A percentile compares a stretch with the other conserved stretches of the same genome.
These are phyloP conservation scores for Drosophila kanekoi DNA, from an alignment of 2,888 invertebrate species.

Conservation along the genomic window DNA sequence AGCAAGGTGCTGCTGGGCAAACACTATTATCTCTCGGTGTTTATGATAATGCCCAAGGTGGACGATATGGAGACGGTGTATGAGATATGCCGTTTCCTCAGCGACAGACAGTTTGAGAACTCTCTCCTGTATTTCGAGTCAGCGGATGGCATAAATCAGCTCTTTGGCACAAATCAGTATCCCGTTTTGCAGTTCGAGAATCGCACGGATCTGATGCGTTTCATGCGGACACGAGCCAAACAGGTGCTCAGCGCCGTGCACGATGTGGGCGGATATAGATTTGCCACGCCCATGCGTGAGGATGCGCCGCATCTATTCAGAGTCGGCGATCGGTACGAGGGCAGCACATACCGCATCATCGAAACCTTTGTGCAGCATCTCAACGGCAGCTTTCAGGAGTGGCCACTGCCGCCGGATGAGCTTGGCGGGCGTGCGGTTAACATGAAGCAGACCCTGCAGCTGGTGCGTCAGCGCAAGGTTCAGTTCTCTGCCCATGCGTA, in stretches of 20 bases:
- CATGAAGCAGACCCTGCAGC: slow-evolving; percentile 72
- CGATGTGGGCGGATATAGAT: slow-evolving; percentile 60
- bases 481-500: slow-evolving; percentile 76
- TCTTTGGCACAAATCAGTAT: slow-evolving; percentile 54
- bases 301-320: slow-evolving; percentile 77
- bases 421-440: slow-evolving; percentile 61
- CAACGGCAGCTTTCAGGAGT: slow-evolving; percentile 64
- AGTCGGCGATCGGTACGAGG: slow-evolving; percentile 38
- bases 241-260: slow-evolving; percentile 7
- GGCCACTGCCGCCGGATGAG: slow-evolving; percentile 41
- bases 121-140: slow-evolving; percentile 67
- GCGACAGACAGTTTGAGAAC: slow-evolving; percentile 56
- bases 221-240: background rate
- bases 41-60: slow-evolving; percentile 51
- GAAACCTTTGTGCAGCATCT: slow-evolving; percentile 59
- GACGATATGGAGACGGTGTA: slow-evolving; percentile 47
- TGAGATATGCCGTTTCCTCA: slow-evolving; percentile 49
- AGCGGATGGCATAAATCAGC: slow-evolving; percentile 55
- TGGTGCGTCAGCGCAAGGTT: slow-evolving; percentile 62
- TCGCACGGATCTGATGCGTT: slow-evolving; percentile 43
- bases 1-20: slow-evolving; percentile 55
- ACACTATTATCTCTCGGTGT: slow-evolving; percentile 48
- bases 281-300: slow-evolving; percentile 64
- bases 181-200: slow-evolving; percentile 56
- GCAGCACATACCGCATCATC: slow-evolving; percentile 66